A percentile compares a stretch with the other conserved stretches of the same genome.
These are phyloP conservation scores for Drosophila ficusphila DNA, from an alignment of 1,140 invertebrate species.

Conservation along the genomic window DNA sequence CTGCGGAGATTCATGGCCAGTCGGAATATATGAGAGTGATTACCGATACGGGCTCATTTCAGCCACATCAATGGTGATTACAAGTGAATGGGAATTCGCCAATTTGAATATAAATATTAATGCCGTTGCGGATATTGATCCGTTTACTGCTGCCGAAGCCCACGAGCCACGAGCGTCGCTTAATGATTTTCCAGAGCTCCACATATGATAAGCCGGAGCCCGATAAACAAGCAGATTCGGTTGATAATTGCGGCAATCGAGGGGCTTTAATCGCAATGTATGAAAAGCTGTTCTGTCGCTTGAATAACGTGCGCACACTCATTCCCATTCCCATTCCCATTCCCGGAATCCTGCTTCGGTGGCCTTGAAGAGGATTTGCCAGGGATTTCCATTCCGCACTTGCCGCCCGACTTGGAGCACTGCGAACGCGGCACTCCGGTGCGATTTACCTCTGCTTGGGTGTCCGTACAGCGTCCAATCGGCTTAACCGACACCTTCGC, in stretches of 20 bases:
- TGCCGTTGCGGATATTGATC: not conserved
- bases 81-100: too few species aligned
- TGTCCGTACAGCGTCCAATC: conserved; percentile 8
- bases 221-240: conserved; percentile 6
- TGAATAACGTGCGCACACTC: too few species aligned
- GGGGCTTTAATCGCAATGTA: too few species aligned
- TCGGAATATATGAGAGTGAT: too few species aligned
- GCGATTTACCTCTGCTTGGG: conserved; percentile 8
- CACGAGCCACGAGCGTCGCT: not conserved
- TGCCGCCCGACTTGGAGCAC: conserved; percentile 12
- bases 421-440: not conserved
- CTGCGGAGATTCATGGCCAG: too few species aligned
- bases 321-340: too few species aligned
- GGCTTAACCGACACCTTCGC: conserved; percentile 33
- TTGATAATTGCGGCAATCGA: conserved; percentile 6
- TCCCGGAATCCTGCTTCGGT: too few species aligned
- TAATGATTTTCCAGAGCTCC: not conserved
- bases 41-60: too few species aligned
- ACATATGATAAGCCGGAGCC: not conserved
- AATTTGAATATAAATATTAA: conserved; percentile 10
- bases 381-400: not conserved
- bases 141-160: not conserved
- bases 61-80: too few species aligned
- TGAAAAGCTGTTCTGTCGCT: not conserved
- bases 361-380: too few species aligned